phyloP scores from a whole-genome alignment of 2,888 invertebrate species.

The Herminia tarsipennalis region DNA sequence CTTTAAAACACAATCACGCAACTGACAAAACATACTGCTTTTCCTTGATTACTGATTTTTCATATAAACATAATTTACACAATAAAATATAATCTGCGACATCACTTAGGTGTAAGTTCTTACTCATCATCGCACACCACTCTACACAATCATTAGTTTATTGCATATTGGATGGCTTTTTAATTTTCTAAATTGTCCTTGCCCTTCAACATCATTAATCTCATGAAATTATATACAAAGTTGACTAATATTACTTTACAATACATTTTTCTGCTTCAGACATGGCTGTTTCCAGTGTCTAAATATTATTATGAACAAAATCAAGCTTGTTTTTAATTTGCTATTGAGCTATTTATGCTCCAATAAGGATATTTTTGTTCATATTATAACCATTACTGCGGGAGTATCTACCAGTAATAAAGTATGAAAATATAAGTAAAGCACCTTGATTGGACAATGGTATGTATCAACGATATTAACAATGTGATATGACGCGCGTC shows the following conservation, averaged over 20 bases:
- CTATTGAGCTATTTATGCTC: slow-evolving; percentile 55
- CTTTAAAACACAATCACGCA: slow-evolving; percentile 89
- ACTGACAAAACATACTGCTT: slow-evolving; percentile 84
- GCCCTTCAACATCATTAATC: slow-evolving; percentile 77
- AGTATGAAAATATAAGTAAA: slow-evolving; percentile 87
- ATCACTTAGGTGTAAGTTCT: slow-evolving; percentile 81
- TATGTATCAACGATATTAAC: slow-evolving; percentile 86
- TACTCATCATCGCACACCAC: slow-evolving; percentile 77
- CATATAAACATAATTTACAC: slow-evolving; percentile 85
- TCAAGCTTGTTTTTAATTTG: slow-evolving; percentile 61
- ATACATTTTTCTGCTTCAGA: slow-evolving; percentile 67
- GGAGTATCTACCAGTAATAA: slow-evolving; percentile 86
- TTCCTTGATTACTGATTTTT: slow-evolving; percentile 82
- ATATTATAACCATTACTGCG: slow-evolving; percentile 77
- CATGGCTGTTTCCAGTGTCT: slow-evolving; percentile 57
- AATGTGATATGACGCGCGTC: slow-evolving; percentile 83
- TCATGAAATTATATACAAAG: slow-evolving; percentile 84
- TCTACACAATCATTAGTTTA: slow-evolving; percentile 81
- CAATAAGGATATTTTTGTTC: slow-evolving; percentile 67
- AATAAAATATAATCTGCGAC: slow-evolving; percentile 82
- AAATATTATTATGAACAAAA: slow-evolving; percentile 62
- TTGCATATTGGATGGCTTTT: slow-evolving; percentile 84
- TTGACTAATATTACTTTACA: slow-evolving; percentile 83
- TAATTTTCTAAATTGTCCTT: slow-evolving; percentile 78
- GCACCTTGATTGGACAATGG: slow-evolving; percentile 86